Conservation (phyloP, 2,113 vertebrate species). For the Festucalex cinctus region DNA sequence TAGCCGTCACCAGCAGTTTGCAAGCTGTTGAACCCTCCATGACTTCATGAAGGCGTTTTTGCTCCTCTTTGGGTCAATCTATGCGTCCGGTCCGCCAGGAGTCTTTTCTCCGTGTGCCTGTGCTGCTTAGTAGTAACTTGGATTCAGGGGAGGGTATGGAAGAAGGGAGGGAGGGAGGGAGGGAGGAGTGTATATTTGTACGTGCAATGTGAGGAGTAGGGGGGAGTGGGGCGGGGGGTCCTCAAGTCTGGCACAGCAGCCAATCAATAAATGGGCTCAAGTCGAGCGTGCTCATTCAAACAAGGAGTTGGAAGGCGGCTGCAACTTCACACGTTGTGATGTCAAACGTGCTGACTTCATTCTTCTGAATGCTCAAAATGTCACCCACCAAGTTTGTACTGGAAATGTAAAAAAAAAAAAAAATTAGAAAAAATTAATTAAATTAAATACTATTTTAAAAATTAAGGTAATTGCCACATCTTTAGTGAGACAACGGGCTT, state of each 20-base stretch:
- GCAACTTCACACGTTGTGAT: slow-evolving; percentile 41
- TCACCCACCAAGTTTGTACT: slow-evolving; percentile 6
- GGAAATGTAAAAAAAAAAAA: no score
- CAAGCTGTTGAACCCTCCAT: slow-evolving; percentile 60
- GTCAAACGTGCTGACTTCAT: neutral
- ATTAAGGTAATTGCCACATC: no score
- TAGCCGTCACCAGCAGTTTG: slow-evolving; percentile 57
- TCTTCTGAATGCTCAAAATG: neutral
- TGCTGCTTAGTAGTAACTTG: slow-evolving; percentile 74
- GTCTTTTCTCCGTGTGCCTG: slow-evolving; percentile 61
- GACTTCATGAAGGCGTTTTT: slow-evolving; percentile 30
- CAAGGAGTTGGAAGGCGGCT: slow-evolving; percentile 56
- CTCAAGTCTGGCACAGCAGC: slow-evolving; percentile 70
- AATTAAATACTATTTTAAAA: no score
- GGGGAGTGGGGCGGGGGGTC: slow-evolving; percentile 48
- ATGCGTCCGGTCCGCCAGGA: slow-evolving; percentile 60
- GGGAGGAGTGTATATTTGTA: slow-evolving; percentile 22
- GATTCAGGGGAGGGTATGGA: slow-evolving; percentile 57
- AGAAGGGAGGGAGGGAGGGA: slow-evolving; percentile 50
- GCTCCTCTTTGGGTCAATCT: slow-evolving; percentile 66
- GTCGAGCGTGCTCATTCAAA: slow-evolving; percentile 77
- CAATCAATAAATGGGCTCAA: slow-evolving; percentile 80
- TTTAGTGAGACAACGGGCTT: neutral
- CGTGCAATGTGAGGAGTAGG: slow-evolving; percentile 14
- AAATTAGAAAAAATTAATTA: no score